phyloP scores from a whole-genome alignment of 2,888 invertebrate genomes.

The Ferrisia virgata region DNA sequence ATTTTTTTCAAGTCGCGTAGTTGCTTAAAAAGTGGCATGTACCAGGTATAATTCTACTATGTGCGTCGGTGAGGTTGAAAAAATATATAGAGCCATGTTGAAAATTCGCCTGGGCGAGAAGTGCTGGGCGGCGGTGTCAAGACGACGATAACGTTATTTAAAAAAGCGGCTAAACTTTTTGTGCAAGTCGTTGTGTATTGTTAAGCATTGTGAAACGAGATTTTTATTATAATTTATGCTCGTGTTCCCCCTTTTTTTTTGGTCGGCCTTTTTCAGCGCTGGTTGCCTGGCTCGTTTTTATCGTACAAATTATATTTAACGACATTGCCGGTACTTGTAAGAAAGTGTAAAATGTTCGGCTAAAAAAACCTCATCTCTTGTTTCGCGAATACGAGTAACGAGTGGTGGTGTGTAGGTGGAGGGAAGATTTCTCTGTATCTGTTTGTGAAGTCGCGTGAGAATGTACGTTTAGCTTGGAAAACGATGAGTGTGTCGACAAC shows the following conservation, averaged over 20 bases:
- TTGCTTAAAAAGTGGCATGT: no score
- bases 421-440: no score
- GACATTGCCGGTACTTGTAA: constrained; percentile 4
- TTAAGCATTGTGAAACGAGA: constrained; percentile 26
- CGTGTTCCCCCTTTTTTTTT: neutral
- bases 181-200: neutral
- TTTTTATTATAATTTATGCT: constrained; percentile 30
- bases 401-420: no score
- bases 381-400: no score
- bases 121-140: neutral
- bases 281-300: neutral
- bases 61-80: neutral
- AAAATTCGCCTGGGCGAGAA: neutral
- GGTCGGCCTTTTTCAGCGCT: neutral
- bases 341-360: neutral
- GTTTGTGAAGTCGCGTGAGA: no score
- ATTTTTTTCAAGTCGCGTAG: no score
- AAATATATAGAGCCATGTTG: neutral
- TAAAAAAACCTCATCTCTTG: neutral
- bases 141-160: constrained; percentile 15
- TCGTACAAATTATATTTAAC: constrained; percentile 12
- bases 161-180: constrained; percentile 26
- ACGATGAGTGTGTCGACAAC: no score
- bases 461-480: no score
- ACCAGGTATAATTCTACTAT: no score